Conservation (phyloP, 2,113 vertebrate species). For the Lutjanus erythropterus region DNA sequence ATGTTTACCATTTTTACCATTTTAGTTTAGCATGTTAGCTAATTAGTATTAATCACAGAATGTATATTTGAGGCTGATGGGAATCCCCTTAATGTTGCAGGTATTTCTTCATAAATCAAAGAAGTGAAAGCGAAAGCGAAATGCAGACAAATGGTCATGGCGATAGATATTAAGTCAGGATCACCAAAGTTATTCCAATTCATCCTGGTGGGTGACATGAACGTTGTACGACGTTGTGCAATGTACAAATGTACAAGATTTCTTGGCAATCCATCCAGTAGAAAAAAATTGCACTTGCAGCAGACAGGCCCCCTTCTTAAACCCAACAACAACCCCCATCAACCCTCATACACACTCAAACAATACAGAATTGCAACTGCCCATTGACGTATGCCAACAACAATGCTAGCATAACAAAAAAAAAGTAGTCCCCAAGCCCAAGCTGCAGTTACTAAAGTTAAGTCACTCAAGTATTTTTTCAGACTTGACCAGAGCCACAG, state of each 20-base stretch:
- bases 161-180: not conserved
- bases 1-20: not conserved
- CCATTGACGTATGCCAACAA: too few relatives aligned
- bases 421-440: not conserved
- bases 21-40: not conserved
- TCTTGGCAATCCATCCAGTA: not conserved
- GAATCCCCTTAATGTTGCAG: not conserved
- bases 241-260: not conserved
- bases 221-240: too few relatives aligned
- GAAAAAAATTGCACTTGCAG: too few relatives aligned
- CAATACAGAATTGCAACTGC: too few relatives aligned
- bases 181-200: not conserved
- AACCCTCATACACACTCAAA: too few relatives aligned
- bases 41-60: not conserved
- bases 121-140: not conserved
- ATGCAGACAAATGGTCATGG: not conserved
- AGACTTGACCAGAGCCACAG: not conserved
- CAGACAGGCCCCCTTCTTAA: too few relatives aligned
- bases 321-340: too few relatives aligned
- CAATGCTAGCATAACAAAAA: not conserved
- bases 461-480: not conserved
- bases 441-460: not conserved
- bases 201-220: not conserved
- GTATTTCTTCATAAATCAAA: not conserved
- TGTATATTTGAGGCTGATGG: not conserved